Evolutionary conservation across 2,888 invertebrate species (phyloP).

Genomic region (Tetropium fuscum): DNA sequence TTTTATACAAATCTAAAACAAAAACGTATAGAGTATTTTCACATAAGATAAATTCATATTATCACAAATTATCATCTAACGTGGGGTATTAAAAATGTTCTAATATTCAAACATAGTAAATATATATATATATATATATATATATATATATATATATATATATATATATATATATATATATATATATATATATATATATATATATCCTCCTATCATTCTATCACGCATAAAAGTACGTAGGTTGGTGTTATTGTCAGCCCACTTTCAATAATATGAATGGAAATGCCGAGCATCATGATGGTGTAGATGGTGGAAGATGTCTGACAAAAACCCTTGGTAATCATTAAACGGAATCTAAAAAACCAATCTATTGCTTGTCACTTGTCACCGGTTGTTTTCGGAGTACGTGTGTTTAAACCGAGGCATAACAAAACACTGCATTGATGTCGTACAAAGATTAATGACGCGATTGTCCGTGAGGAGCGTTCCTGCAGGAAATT

Average conservation of each 20-base stretch:
- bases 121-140: no score
- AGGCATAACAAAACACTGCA: slow-evolving; percentile 59
- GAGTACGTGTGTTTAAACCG: slow-evolving; percentile 58
- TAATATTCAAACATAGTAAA: no score
- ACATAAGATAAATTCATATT: no score
- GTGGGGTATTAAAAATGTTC: no score
- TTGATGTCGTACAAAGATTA: slow-evolving; percentile 62
- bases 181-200: no score
- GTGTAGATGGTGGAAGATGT: slow-evolving; percentile 25
- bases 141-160: no score
- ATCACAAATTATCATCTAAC: no score
- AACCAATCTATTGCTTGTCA: slow-evolving; percentile 64
- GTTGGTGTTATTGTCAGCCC: slow-evolving; percentile 11
- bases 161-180: no score
- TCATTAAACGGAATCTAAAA: slow-evolving; percentile 59
- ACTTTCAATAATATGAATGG: slow-evolving; percentile 16
- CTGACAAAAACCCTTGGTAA: slow-evolving; percentile 36
- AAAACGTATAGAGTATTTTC: no score
- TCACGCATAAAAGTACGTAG: neutral
- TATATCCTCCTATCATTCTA: neutral
- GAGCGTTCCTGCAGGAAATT: slow-evolving; percentile 44
- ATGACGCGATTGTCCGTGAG: slow-evolving; percentile 61
- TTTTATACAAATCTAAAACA: no score
- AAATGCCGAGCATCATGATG: slow-evolving; percentile 25
- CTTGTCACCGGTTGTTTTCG: slow-evolving; percentile 62